A percentile compares a stretch with the other conserved stretches of the same genome.
Conservation (phyloP, 1,140 invertebrate species). For the Glomeris maerens region DNA sequence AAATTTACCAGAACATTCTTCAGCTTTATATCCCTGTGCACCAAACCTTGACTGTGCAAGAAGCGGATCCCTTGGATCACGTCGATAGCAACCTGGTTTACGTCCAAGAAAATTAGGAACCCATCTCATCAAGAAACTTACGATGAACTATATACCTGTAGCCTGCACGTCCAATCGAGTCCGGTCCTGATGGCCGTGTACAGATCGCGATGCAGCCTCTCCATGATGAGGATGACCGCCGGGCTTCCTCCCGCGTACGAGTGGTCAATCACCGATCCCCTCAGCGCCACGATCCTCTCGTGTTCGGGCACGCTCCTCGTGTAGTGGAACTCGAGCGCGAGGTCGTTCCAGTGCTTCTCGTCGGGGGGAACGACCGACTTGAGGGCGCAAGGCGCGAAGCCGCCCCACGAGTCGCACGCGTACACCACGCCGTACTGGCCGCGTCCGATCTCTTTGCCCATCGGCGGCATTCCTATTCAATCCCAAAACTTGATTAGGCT, state of each 20-base stretch:
- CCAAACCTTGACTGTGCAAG: conserved; percentile 70
- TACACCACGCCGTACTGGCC: conserved; percentile 90
- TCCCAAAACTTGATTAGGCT: too few species aligned
- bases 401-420: conserved; percentile 61
- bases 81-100: conserved; percentile 56
- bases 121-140: conserved; percentile 1
- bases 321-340: conserved; percentile 83
- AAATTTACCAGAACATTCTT: conserved; percentile 67
- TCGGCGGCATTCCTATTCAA: conserved; percentile 61
- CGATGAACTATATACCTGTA: conserved; percentile 33
- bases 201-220: conserved; percentile 53
- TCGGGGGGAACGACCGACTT: conserved; percentile 83
- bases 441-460: conserved; percentile 66
- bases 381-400: conserved; percentile 56
- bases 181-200: conserved; percentile 61
- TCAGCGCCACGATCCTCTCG: conserved; percentile 60
- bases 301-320: conserved; percentile 71
- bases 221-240: conserved; percentile 66
- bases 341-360: conserved; percentile 79
- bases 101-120: not conserved
- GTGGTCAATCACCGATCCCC: conserved; percentile 71
- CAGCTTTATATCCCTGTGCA: conserved; percentile 78
- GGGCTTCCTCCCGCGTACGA: conserved; percentile 48
- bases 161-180: conserved; percentile 47
- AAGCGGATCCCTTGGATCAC: conserved; percentile 72